Conservation (phyloP, 2,113 vertebrate genomes). For the Mungos mungo region DNA sequence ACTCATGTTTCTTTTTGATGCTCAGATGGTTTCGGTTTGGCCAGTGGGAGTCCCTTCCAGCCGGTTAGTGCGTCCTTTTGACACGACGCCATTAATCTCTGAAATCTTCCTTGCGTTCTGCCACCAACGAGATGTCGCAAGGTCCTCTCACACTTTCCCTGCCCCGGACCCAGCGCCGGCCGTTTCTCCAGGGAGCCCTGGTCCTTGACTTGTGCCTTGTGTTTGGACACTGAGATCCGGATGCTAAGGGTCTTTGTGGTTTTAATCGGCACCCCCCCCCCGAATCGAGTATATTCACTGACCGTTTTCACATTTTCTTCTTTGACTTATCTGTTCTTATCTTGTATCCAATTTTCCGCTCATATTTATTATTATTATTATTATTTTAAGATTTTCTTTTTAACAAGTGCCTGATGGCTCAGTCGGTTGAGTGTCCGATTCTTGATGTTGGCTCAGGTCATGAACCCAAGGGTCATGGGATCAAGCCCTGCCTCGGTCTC, state of each 20-base stretch:
- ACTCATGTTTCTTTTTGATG: background rate
- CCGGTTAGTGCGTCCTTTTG: background rate
- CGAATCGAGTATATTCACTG: too few species aligned
- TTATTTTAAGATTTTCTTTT: too few species aligned
- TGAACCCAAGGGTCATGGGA: too few species aligned
- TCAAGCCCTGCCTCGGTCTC: too few species aligned
- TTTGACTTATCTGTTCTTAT: background rate
- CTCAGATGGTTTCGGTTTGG: background rate
- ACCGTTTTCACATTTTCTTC: background rate
- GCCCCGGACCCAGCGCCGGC: background rate
- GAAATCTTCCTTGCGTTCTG: background rate
- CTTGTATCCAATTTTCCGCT: background rate
- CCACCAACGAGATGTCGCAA: background rate
- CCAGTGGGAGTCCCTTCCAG: background rate
- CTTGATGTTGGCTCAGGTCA: too few species aligned
- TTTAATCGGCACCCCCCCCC: background rate
- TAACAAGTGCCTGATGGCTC: too few species aligned
- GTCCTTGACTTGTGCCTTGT: fast-evolving
- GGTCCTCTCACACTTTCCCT: background rate
- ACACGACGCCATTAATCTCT: background rate
- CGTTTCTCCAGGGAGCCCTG: background rate
- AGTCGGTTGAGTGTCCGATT: too few species aligned
- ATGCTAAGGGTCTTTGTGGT: fast-evolving
- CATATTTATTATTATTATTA: too few species aligned
- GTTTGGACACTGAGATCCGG: too few species aligned